These are phyloP conservation scores for Neodiprion pinetum DNA, from an alignment of 1,140 invertebrate genomes.

Conservation along the genomic window DNA sequence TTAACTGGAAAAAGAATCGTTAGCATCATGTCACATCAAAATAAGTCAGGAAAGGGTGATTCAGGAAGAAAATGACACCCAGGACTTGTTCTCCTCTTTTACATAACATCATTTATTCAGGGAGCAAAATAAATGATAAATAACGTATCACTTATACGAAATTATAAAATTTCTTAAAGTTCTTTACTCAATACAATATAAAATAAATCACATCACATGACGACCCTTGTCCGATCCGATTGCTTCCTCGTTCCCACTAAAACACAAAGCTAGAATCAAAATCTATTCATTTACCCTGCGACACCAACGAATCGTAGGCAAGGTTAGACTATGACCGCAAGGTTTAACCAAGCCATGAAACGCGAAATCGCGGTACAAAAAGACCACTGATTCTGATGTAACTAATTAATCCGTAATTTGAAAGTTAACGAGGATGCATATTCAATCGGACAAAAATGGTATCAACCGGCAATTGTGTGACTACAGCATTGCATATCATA, in stretches of 20 bases:
- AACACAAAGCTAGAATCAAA: background rate
- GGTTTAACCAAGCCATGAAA: slow-evolving; percentile 52
- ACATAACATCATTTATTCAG: slow-evolving; percentile 64
- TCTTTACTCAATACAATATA: slow-evolving; percentile 60
- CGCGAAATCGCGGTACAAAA: background rate
- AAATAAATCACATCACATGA: slow-evolving; percentile 63
- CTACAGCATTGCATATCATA: too few relatives aligned
- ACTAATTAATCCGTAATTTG: too few relatives aligned
- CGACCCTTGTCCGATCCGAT: slow-evolving; percentile 45
- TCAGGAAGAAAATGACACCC: background rate
- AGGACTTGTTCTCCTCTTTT: slow-evolving; percentile 42
- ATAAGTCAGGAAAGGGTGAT: too few relatives aligned
- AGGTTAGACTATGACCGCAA: slow-evolving; percentile 53
- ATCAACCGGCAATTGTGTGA: too few relatives aligned
- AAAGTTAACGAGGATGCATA: too few relatives aligned
- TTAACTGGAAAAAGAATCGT: too few relatives aligned
- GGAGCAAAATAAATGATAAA: slow-evolving; percentile 64
- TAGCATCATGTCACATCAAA: too few relatives aligned
- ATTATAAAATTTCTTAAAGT: slow-evolving; percentile 64
- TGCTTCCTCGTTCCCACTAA: background rate
- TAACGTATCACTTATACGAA: slow-evolving; percentile 65
- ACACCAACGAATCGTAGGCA: slow-evolving; percentile 32
- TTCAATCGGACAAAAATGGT: too few relatives aligned
- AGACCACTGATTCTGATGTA: background rate
- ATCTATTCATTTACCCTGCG: background rate